Conservation (phyloP, 2,888 invertebrate species). For the Plusia festucae region DNA sequence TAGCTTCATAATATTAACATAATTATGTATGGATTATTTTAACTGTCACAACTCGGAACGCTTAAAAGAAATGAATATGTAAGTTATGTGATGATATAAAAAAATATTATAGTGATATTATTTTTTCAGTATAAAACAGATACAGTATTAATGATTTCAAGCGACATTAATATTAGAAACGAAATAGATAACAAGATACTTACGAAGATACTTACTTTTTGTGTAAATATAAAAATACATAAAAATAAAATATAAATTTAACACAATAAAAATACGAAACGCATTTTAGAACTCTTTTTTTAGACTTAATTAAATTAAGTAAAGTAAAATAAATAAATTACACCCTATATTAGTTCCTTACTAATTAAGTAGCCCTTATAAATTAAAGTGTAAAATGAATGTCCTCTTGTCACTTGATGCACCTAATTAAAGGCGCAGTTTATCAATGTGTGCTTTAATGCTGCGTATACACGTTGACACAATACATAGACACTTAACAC, state of each 20-base stretch:
- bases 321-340: slow-evolving; percentile 45
- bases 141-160: background rate
- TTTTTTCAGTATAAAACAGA: background rate
- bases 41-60: slow-evolving; percentile 4
- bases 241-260: background rate
- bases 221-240: background rate
- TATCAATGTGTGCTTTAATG: slow-evolving; percentile 54
- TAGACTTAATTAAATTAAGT: slow-evolving; percentile 6
- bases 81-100: background rate
- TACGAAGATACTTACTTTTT: no score
- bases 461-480: slow-evolving; percentile 48
- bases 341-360: slow-evolving; percentile 25
- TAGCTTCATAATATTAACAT: background rate
- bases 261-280: slow-evolving; percentile 6
- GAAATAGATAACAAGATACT: background rate
- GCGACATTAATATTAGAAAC: background rate
- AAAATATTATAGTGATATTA: background rate
- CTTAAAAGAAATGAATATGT: background rate
- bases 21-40: background rate
- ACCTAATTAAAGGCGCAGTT: slow-evolving; percentile 50
- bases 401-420: slow-evolving; percentile 49
- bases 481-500: background rate
- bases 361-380: slow-evolving; percentile 48
- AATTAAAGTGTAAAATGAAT: slow-evolving; percentile 50
- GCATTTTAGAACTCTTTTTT: background rate